Evolutionary conservation across 2,888 invertebrate species (phyloP).

Genomic region (Octodonta nipae): DNA sequence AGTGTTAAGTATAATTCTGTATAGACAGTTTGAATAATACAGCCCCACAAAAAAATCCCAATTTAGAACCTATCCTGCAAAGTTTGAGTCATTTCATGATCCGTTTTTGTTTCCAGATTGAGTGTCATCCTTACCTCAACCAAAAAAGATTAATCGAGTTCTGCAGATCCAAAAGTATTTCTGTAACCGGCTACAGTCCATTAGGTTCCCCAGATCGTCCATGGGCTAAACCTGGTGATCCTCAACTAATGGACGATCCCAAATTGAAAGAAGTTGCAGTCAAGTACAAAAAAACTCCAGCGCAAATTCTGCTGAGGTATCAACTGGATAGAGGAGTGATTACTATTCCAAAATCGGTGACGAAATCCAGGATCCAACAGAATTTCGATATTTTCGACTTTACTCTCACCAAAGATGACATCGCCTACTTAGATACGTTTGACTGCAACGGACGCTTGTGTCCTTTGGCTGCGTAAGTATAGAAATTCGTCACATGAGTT

Average conservation of each 20-base stretch:
- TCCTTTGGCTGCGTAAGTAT: constrained; percentile 46
- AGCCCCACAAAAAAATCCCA: too few species aligned
- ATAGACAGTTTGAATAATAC: too few species aligned
- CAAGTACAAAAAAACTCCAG: constrained; percentile 52
- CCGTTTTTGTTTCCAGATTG: constrained; percentile 48
- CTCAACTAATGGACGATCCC: constrained; percentile 60
- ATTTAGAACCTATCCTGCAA: too few species aligned
- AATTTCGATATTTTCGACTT: constrained; percentile 67
- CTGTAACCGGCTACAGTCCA: constrained; percentile 70
- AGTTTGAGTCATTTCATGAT: too few species aligned
- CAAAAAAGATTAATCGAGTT: constrained; percentile 56
- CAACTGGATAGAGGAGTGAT: constrained; percentile 54
- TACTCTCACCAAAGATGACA: constrained; percentile 51
- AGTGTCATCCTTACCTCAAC: constrained; percentile 68
- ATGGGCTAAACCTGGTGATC: constrained; percentile 63
- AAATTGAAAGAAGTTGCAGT: constrained; percentile 49
- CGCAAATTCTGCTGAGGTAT: constrained; percentile 56
- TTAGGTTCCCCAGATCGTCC: constrained; percentile 72
- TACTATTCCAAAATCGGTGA: constrained; percentile 74
- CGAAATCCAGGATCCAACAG: constrained; percentile 49
- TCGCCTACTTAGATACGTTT: constrained; percentile 50
- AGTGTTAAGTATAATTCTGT: too few species aligned
- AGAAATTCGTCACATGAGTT: too few species aligned
- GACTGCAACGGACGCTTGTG: constrained; percentile 49
- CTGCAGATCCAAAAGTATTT: constrained; percentile 52